A percentile compares a stretch with the other conserved stretches of the same genome.
These are phyloP conservation scores for Molossus molossus DNA, from an alignment of 2,797 vertebrate species.

Conservation along the genomic window DNA sequence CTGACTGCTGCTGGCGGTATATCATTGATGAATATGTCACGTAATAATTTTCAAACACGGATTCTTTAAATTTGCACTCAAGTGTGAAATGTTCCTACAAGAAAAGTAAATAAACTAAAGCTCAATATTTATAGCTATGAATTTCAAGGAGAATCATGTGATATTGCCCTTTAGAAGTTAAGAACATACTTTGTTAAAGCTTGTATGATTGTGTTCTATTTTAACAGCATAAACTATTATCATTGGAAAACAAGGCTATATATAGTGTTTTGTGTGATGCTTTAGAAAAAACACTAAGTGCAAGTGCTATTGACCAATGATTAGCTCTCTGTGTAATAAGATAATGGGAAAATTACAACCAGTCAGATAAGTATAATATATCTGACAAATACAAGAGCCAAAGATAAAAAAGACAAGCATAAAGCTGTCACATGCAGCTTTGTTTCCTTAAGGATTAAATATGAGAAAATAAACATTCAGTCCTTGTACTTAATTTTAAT, in stretches of 20 bases:
- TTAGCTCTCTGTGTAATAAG: constrained; percentile 36
- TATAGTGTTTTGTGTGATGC: background rate
- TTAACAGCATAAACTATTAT: constrained; percentile 26
- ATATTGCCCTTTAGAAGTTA: background rate
- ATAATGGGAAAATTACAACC: background rate
- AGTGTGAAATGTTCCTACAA: constrained; percentile 99
- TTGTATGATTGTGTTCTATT: background rate
- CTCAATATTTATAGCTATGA: constrained; percentile 65
- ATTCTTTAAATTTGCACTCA: constrained; percentile 99
- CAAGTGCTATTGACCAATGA: constrained; percentile 31
- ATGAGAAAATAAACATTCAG: constrained; percentile 58
- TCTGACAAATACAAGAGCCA: constrained; percentile 10
- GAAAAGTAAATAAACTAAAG: constrained; percentile 78
- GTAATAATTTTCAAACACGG: constrained; percentile 99
- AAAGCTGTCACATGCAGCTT: background rate
- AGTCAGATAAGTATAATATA: background rate
- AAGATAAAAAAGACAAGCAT: background rate
- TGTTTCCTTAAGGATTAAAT: constrained; percentile 50
- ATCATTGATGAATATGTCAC: constrained; percentile 99
- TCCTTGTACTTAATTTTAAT: constrained; percentile 48
- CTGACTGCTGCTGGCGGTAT: constrained; percentile 99
- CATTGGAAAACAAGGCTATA: constrained; percentile 31
- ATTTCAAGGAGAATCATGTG: constrained; percentile 66
- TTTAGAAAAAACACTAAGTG: constrained; percentile 5
- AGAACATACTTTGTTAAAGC: constrained; percentile 1